Evolutionary conservation across 2,888 invertebrate species (phyloP).

Genomic region (Protodeltote pygarga): DNA sequence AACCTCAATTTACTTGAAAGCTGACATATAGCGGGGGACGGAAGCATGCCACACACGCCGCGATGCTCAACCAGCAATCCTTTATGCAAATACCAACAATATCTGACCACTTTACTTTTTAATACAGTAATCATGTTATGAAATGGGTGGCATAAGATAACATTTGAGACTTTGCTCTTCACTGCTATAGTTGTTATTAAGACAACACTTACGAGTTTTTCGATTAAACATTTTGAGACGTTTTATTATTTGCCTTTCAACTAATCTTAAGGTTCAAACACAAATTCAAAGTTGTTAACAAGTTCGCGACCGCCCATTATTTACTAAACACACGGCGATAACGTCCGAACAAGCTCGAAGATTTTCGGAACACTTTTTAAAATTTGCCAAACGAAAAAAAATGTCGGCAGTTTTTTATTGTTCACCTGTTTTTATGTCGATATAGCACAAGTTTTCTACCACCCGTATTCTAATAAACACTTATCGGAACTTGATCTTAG

Average conservation of each 20-base stretch:
- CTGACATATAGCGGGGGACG: slow-evolving; percentile 58
- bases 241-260: slow-evolving; percentile 37
- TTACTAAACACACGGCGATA: slow-evolving; percentile 78
- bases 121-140: slow-evolving; percentile 65
- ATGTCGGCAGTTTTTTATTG: slow-evolving; percentile 63
- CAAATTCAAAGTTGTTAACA: slow-evolving; percentile 70
- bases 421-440: slow-evolving; percentile 71
- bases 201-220: slow-evolving; percentile 29
- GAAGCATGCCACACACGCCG: slow-evolving; percentile 71
- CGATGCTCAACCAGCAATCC: slow-evolving; percentile 65
- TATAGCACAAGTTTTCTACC: slow-evolving; percentile 75
- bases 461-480: slow-evolving; percentile 82
- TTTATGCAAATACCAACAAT: slow-evolving; percentile 77
- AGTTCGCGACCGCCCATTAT: slow-evolving; percentile 73
- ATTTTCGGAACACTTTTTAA: slow-evolving; percentile 67
- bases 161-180: slow-evolving; percentile 26
- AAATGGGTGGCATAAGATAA: slow-evolving; percentile 52
- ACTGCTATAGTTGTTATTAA: slow-evolving; percentile 30
- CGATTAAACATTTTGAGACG: slow-evolving; percentile 43
- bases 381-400: slow-evolving; percentile 67
- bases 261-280: slow-evolving; percentile 48
- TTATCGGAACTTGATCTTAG: slow-evolving; percentile 77
- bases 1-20: slow-evolving; percentile 68
- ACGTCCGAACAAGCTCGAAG: slow-evolving; percentile 65
- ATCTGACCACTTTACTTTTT: slow-evolving; percentile 58